phyloP scores from a whole-genome alignment of 2,888 invertebrate species.

The Drosophila paranaensis region DNA sequence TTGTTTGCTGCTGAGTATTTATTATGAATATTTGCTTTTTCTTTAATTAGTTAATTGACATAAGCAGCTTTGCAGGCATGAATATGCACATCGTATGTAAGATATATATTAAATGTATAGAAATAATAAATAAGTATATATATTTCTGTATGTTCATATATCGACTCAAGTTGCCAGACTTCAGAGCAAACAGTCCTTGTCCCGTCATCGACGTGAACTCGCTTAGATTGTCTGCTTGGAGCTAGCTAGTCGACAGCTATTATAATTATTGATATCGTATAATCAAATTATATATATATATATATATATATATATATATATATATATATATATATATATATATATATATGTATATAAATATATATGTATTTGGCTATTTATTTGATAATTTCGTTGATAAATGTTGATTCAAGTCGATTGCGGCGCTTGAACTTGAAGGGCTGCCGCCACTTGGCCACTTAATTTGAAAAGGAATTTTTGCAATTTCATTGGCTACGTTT shows the following conservation, averaged over 20 bases:
- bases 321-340: slow-evolving; percentile 4
- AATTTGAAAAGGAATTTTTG: slow-evolving; percentile 17
- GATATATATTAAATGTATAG: not conserved
- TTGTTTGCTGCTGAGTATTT: not conserved
- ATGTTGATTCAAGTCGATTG: not conserved
- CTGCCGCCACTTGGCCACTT: slow-evolving; percentile 10
- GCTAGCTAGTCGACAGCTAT: not conserved
- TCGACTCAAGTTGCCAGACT: slow-evolving; percentile 4
- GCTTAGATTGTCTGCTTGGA: slow-evolving; percentile 11
- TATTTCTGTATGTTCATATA: not conserved
- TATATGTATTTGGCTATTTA: not conserved
- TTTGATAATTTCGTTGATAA: not conserved
- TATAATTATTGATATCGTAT: not conserved
- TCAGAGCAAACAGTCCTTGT: slow-evolving; percentile 21
- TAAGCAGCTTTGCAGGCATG: slow-evolving; percentile 2
- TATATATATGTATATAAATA: no score
- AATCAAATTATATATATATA: slow-evolving; percentile 2
- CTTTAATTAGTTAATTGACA: slow-evolving; percentile 31
- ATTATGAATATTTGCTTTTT: not conserved
- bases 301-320: no score
- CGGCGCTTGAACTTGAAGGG: slow-evolving; percentile 10
- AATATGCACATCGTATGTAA: not conserved
- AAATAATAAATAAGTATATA: not conserved
- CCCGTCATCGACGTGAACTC: slow-evolving; percentile 1
- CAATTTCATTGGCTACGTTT: slow-evolving; percentile 14